Evolutionary conservation across 35 echinoderm and acorn worm genomes (phyloP).

Genomic region (Nesometra sesokonis): DNA sequence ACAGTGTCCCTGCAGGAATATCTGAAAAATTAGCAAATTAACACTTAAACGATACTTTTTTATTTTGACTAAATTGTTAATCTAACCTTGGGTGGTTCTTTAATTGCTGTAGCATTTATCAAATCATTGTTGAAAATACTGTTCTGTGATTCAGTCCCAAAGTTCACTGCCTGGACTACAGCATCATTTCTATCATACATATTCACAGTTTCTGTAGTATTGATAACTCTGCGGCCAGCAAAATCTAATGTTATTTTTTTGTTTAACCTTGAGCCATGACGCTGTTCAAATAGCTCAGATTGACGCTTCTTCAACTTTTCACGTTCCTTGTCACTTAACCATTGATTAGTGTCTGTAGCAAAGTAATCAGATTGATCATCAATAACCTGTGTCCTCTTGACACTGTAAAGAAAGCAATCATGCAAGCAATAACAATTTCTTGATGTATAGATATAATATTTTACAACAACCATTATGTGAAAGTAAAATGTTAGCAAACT

Average conservation of each 20-base stretch:
- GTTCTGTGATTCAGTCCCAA: slow-evolving; percentile 28
- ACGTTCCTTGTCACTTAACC: slow-evolving; percentile 60
- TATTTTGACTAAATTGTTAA: no score
- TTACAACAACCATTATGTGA: neutral
- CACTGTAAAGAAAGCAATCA: slow-evolving; percentile 17
- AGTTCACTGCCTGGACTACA: slow-evolving; percentile 59
- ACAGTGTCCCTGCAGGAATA: no score
- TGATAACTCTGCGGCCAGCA: slow-evolving; percentile 68
- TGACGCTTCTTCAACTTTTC: slow-evolving; percentile 41
- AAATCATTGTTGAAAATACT: neutral
- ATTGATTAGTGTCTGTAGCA: slow-evolving; percentile 79
- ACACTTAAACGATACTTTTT: no score
- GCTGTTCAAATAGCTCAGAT: slow-evolving; percentile 45
- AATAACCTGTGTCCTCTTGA: slow-evolving; percentile 58
- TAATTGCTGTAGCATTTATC: slow-evolving; percentile 40
- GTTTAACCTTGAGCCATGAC: slow-evolving; percentile 64
- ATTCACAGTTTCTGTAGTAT: slow-evolving; percentile 28
- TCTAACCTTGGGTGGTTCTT: slow-evolving; percentile 44
- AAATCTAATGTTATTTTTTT: slow-evolving; percentile 94
- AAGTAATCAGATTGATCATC: slow-evolving; percentile 98
- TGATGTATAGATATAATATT: neutral
- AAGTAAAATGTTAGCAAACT: no score
- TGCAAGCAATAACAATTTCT: neutral
- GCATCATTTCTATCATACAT: slow-evolving; percentile 97
- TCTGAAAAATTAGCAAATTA: no score